A percentile compares a stretch with the other conserved stretches of the same genome.
These are phyloP conservation scores for Pseudomyrmex dendroicus DNA, from an alignment of 1,140 invertebrate species.

Conservation along the genomic window DNA sequence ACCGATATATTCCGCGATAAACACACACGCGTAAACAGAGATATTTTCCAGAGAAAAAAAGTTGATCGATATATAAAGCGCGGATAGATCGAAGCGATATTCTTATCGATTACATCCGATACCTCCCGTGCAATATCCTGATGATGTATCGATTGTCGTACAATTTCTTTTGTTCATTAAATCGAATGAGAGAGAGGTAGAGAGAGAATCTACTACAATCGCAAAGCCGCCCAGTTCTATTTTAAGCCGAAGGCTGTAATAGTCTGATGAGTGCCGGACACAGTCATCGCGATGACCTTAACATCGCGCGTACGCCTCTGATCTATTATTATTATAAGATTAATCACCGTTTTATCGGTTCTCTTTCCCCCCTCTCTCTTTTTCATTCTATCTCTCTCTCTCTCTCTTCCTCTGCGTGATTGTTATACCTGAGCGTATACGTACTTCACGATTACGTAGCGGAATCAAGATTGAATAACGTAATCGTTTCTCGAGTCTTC, in stretches of 20 bases:
- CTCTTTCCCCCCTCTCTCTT: neutral
- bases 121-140: neutral
- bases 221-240: conserved; percentile 52
- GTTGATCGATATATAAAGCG: too few species aligned
- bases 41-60: conserved; percentile 18
- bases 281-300: conserved; percentile 66
- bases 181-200: neutral
- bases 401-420: too few species aligned
- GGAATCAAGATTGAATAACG: neutral
- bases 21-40: neutral
- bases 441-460: conserved; percentile 19
- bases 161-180: conserved; percentile 19
- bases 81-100: neutral
- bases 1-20: neutral
- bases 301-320: conserved; percentile 30
- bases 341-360: conserved; percentile 50
- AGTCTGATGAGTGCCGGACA: conserved; percentile 49
- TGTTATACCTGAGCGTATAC: conserved; percentile 21
- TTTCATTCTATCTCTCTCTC: too few species aligned
- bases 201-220: neutral
- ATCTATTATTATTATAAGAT: conserved; percentile 60
- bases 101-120: conserved; percentile 8
- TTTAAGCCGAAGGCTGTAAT: conserved; percentile 48
- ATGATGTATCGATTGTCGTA: neutral
- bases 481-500: neutral